Evolutionary conservation across 2,113 vertebrate genomes (phyloP), one percentile per base, ranked within the genome.

Genomic region (Catharus minimus): DNA sequence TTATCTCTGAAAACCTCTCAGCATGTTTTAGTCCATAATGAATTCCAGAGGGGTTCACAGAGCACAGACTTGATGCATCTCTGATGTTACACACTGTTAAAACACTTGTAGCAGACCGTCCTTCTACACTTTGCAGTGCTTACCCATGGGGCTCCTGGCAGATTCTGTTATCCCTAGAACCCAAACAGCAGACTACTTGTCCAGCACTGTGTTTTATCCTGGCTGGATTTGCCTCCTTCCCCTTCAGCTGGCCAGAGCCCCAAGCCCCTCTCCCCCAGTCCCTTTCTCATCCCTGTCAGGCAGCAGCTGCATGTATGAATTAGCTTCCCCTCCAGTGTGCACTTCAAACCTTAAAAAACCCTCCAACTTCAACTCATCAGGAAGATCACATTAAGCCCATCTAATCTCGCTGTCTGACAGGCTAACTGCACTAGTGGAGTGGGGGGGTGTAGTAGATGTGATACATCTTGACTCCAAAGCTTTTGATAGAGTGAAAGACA

Each of bases 331-430:
- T 79, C 57, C 58, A 69, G 47, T 24, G 52, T 9, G 39, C 73
- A n/a, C 52, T 87, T 82, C 81, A 72, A 76, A 82, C 60, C 41
- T 44, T 50, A n/a, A 81, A 90, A 52, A 71, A 0, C 21, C 36
- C 27, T 87, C 58, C 75, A 62, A 77, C 2, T 4, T 46, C 76
- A 62, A 39, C 82, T 94, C 73, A 78, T 94, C 88, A 89, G 56
- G 82, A 82, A 92, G 79, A 95, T 94, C 85, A 73, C 7, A 2
- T 94, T 85, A 92, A 88, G 58, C 55, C 60, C 67, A 80, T 79
- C 78, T 53, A 85, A 80, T 36, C 76, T 76, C 3, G 0, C 58
- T 72, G 47, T 49, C 85, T 92, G 91, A 83, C 93, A 94, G 89
- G 30, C 46, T 66, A 88, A 77, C 78, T 58, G 67, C 43, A 36